Conservation (phyloP, 2,113 vertebrate species). For the Austrofundulus limnaeus region DNA sequence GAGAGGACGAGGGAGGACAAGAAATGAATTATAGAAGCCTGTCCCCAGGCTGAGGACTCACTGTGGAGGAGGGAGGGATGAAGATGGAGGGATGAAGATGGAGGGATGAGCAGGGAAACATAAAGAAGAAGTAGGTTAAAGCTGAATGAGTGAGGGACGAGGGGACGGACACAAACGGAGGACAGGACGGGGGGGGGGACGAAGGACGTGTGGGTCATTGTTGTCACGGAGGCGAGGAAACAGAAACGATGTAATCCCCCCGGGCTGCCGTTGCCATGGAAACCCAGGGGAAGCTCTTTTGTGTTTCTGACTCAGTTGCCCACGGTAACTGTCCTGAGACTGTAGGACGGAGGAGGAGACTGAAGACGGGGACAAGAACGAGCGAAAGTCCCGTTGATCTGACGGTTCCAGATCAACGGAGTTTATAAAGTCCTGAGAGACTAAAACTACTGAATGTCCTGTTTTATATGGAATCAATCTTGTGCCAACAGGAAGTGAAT, state of each 20-base stretch:
- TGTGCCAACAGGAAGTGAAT: too few species aligned
- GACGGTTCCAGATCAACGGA: too few species aligned
- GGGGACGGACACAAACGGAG: neutral
- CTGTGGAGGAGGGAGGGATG: neutral
- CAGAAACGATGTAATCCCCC: slow-evolving; percentile 28
- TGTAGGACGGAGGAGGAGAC: slow-evolving; percentile 11
- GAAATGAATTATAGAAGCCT: too few species aligned
- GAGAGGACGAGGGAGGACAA: too few species aligned
- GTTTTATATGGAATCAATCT: too few species aligned
- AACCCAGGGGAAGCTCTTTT: slow-evolving; percentile 57
- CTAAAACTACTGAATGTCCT: too few species aligned
- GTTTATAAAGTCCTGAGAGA: too few species aligned
- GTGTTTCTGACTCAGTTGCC: slow-evolving; percentile 56
- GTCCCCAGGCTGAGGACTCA: too few species aligned
- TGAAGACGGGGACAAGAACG: neutral
- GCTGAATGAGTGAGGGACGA: neutral
- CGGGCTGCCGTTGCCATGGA: slow-evolving; percentile 50
- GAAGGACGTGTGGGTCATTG: slow-evolving; percentile 37
- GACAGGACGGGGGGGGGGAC: slow-evolving; percentile 3
- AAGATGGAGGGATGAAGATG: neutral
- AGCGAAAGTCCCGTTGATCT: neutral
- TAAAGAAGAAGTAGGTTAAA: neutral
- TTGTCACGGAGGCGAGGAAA: slow-evolving; percentile 35
- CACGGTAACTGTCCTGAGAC: slow-evolving; percentile 55
- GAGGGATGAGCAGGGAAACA: neutral